These are phyloP conservation scores for Neodiprion lecontei DNA, from an alignment of 1,140 invertebrate species.

Conservation along the genomic window DNA sequence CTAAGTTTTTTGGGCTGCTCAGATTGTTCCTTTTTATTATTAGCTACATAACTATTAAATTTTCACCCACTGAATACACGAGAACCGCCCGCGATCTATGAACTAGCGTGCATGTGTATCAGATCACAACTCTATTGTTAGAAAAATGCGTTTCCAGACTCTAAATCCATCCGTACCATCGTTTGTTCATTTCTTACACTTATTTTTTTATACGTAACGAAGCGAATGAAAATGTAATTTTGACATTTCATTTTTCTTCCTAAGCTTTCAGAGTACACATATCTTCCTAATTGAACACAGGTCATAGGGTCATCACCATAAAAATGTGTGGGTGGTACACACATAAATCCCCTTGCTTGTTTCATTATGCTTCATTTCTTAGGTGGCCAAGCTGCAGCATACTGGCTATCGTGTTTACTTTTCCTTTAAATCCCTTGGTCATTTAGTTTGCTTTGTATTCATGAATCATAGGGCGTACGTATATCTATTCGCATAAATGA, in stretches of 20 bases:
- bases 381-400: background rate
- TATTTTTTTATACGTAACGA: no score
- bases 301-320: background rate
- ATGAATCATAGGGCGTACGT: no score
- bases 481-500: no score
- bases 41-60: no score
- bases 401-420: no score
- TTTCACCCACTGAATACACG: no score
- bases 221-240: background rate
- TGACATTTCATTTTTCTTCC: background rate
- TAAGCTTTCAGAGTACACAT: background rate
- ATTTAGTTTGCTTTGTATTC: no score
- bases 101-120: background rate
- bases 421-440: no score
- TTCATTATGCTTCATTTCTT: background rate
- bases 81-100: background rate
- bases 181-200: no score
- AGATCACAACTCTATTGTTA: background rate
- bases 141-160: background rate
- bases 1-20: no score
- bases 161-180: no score
- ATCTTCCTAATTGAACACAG: background rate
- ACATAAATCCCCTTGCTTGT: background rate
- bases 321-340: background rate
- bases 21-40: no score